A percentile compares a stretch with the other conserved stretches of the same genome.
These are phyloP conservation scores for Limonius californicus DNA, from an alignment of 1,140 invertebrate genomes.

Conservation along the genomic window DNA sequence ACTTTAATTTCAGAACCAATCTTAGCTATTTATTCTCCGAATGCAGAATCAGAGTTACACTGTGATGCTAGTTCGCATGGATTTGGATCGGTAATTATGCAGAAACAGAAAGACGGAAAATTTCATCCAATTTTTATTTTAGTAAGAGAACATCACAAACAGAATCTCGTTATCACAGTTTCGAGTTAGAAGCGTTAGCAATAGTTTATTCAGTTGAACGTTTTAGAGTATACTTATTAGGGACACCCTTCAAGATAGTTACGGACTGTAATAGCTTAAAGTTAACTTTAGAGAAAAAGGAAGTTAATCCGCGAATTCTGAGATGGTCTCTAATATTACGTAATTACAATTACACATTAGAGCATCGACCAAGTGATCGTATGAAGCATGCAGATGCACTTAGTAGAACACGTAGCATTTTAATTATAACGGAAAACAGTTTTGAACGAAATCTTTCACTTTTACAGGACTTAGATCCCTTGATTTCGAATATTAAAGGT, in stretches of 20 bases:
- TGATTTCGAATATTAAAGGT: too few relatives aligned
- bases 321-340: slow-evolving; percentile 30
- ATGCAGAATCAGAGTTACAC: slow-evolving; percentile 17
- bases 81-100: slow-evolving; percentile 22
- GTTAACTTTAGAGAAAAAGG: slow-evolving; percentile 18
- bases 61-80: slow-evolving; percentile 14
- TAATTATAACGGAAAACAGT: slow-evolving; percentile 25
- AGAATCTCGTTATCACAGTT: slow-evolving; percentile 28
- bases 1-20: not conserved
- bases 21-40: slow-evolving; percentile 19
- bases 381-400: slow-evolving; percentile 28
- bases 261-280: too few relatives aligned
- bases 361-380: slow-evolving; percentile 27
- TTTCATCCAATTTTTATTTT: slow-evolving; percentile 31
- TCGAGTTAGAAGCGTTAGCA: slow-evolving; percentile 26
- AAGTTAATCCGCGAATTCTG: slow-evolving; percentile 16
- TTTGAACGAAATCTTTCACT: slow-evolving; percentile 24
- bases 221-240: slow-evolving; percentile 13
- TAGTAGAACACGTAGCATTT: slow-evolving; percentile 17
- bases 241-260: slow-evolving; percentile 17
- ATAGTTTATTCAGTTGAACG: slow-evolving; percentile 15
- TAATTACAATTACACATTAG: slow-evolving; percentile 27
- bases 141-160: slow-evolving; percentile 19
- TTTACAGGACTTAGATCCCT: slow-evolving; percentile 26
- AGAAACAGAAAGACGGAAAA: slow-evolving; percentile 24